Base-by-base conservation (phyloP, 1,140 invertebrate genomes). In the Tetragonula clypearis region DNA sequence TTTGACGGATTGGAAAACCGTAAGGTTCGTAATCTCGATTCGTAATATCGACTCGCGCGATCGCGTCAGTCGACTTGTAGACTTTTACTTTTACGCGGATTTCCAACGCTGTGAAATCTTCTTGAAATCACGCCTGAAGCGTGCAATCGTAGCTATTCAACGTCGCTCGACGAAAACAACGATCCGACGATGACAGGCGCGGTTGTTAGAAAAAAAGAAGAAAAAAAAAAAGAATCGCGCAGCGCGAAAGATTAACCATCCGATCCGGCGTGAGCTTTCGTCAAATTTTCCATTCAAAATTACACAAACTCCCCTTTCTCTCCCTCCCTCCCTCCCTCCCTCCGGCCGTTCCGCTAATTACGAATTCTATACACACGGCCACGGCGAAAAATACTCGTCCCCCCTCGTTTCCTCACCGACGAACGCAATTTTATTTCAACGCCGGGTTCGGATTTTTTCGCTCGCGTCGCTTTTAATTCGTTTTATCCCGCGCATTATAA, bases 401-500 rank as follows among this genome's bases (percentile, higher is more conserved):
- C 35, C 15, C 26, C 81, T 30, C n/a, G 11, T 30, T 26, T 71
- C 35, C n/a, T 23, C 56, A 14, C 49, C 73, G 19, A 23, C 30
- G 26, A 30, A 56, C 56, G 75, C 65, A 71, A 78, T 79, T 79
- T 79, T 79, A 84, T 84, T 84, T 71, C 82, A 56, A 84, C 58
- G 76, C 65, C 14, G 26, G 82, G 17, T 30, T 66, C 19, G 56
- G 53, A 83, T 77, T 83, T 79, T 84, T 84, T 72, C 77, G n/a
- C 30, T 53, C 60, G 73, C 77, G 65, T 23, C 77, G 68, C 76
- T 84, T 84, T 84, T 84, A 84, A 84, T 84, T 84, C 82, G 82
- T 84, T 84, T 84, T 84, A 84, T 79, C 82, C 77, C 55, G 68
- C 58, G 82, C 82, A 84, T 84, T 84, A 84, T 84, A 84, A 84